Conservation (phyloP, 2,113 vertebrate genomes). For the Actinemys pallida region DNA sequence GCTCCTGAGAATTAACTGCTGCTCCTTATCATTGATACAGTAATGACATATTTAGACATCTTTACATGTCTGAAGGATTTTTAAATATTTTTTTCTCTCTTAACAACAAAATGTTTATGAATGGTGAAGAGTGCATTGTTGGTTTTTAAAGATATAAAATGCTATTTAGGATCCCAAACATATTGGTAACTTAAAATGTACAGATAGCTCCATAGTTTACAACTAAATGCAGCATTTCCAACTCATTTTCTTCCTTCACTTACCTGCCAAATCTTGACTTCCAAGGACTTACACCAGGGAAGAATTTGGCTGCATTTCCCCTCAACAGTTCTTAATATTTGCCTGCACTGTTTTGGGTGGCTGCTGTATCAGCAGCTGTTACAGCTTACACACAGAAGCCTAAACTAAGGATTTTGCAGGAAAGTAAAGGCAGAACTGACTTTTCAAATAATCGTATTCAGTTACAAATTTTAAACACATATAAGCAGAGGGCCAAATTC, state of each 20-base stretch:
- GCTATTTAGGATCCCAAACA: neutral
- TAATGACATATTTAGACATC: neutral
- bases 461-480: neutral
- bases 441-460: neutral
- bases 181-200: neutral
- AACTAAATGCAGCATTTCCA: neutral
- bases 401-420: neutral
- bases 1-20: neutral
- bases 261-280: neutral
- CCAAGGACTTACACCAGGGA: neutral
- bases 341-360: neutral
- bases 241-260: neutral
- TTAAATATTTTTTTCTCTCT: neutral
- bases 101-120: neutral
- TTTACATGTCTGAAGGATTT: neutral
- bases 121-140: neutral
- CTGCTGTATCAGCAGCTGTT: neutral
- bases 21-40: neutral
- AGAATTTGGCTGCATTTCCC: neutral
- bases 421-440: neutral
- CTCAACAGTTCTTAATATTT: neutral
- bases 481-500: neutral
- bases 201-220: neutral
- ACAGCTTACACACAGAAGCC: neutral
- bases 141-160: too few species aligned